Evolutionary conservation across 2,797 vertebrate genomes (phyloP).

Genomic region (Oreonectes daqikongensis): DNA sequence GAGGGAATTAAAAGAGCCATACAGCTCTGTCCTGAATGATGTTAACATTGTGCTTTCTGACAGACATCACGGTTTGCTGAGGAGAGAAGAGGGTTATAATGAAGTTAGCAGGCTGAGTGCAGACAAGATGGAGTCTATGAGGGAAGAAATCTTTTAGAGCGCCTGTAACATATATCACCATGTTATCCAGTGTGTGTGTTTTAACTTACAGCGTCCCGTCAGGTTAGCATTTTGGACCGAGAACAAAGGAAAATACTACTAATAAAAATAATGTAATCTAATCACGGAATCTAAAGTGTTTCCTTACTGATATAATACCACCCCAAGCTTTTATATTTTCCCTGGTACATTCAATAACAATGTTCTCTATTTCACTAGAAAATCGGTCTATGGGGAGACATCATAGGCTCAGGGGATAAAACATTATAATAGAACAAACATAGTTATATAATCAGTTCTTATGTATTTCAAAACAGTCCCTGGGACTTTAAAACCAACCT

Average conservation of each 20-base stretch:
- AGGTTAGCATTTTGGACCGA: not conserved
- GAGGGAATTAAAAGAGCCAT: constrained; percentile 46
- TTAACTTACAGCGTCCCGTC: not conserved
- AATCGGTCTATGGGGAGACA: constrained; percentile 48
- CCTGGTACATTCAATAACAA: not conserved
- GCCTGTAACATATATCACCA: not conserved
- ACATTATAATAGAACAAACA: constrained; percentile 65
- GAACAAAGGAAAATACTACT: not conserved
- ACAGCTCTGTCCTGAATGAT: constrained; percentile 26
- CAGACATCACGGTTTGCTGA: constrained; percentile 14
- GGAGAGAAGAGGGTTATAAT: constrained; percentile 47
- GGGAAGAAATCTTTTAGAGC: not conserved
- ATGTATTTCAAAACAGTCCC: constrained; percentile 56
- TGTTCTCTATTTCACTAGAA: constrained; percentile 20
- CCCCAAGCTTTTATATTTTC: not conserved
- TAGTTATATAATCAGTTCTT: constrained; percentile 63
- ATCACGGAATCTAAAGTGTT: not conserved
- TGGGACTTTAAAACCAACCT: constrained; percentile 36
- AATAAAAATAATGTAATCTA: not conserved
- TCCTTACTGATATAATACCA: not conserved
- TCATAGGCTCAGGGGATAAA: constrained; percentile 58
- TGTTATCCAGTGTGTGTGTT: not conserved
- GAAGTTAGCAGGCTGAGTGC: constrained; percentile 44
- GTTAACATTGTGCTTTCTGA: constrained; percentile 34
- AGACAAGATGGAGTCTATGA: constrained; percentile 34